phyloP scores from a whole-genome alignment of 92 coral and sea anemone species.

The Parazoanthus swiftii region DNA sequence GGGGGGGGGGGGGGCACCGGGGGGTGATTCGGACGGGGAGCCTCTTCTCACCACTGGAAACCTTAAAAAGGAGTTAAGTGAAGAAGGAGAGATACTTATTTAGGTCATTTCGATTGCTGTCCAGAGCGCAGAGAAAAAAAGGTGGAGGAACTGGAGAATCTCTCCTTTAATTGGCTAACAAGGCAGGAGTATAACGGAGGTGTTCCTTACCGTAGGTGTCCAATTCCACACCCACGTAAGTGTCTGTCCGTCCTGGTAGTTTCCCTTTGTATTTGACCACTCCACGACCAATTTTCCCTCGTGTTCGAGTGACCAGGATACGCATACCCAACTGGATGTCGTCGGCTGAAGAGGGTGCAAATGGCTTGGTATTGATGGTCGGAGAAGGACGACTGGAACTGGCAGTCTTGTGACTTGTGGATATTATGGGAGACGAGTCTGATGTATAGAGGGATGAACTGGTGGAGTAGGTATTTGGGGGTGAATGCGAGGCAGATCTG shows the following conservation, averaged over 20 bases:
- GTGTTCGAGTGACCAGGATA: slow-evolving; percentile 75
- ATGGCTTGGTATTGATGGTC: slow-evolving; percentile 46
- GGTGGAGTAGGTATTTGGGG: neutral
- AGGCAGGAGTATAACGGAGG: too few species aligned
- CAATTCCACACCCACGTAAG: slow-evolving; percentile 85
- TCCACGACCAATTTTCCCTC: slow-evolving; percentile 83
- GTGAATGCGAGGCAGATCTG: slow-evolving; percentile 6
- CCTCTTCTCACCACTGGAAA: neutral
- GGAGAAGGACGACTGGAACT: neutral
- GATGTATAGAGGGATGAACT: neutral
- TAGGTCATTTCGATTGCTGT: too few species aligned
- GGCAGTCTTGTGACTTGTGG: neutral
- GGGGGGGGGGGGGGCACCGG: too few species aligned
- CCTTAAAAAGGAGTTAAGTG: neutral
- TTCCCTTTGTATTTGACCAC: slow-evolving; percentile 75
- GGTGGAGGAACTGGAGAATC: neutral
- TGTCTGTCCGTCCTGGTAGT: slow-evolving; percentile 62
- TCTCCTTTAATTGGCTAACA: neutral
- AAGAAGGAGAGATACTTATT: neutral
- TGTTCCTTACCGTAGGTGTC: slow-evolving; percentile 50
- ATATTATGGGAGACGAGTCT: neutral
- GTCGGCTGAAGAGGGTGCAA: slow-evolving; percentile 56
- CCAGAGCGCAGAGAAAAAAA: too few species aligned
- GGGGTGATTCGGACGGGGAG: neutral
- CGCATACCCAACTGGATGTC: slow-evolving; percentile 82